phyloP scores from a whole-genome alignment of 2,797 vertebrate species.

The Carduelis carduelis region DNA sequence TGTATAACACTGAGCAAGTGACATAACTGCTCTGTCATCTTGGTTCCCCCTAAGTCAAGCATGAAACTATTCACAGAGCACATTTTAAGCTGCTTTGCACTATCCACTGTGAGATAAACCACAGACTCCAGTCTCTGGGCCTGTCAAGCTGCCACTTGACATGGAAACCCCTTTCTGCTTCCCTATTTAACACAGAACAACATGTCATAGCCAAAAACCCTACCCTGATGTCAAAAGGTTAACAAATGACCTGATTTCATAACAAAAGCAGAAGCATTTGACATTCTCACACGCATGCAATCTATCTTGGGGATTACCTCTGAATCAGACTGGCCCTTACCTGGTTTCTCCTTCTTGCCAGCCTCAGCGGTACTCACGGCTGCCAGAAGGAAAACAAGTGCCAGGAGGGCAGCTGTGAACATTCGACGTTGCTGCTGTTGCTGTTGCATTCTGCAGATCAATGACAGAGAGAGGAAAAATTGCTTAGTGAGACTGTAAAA shows the following conservation, averaged over 20 bases:
- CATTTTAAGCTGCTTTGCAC: neutral
- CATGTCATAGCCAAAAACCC: conserved; percentile 1
- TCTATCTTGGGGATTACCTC: neutral
- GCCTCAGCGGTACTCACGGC: conserved; percentile 72
- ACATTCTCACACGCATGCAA: neutral
- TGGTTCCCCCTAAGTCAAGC: neutral
- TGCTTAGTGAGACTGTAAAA: neutral
- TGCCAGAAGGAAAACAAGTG: conserved; percentile 74
- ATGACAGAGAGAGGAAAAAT: neutral
- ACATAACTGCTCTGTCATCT: neutral
- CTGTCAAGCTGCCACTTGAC: conserved; percentile 6
- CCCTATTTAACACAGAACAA: neutral
- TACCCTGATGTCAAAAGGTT: neutral
- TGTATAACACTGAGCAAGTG: neutral
- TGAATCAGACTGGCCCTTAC: conserved; percentile 41
- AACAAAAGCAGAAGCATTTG: neutral
- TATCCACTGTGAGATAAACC: neutral
- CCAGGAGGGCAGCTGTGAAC: conserved; percentile 72
- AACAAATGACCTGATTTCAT: neutral
- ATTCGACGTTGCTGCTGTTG: conserved; percentile 68
- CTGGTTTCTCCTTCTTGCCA: conserved; percentile 81
- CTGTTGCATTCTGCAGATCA: conserved; percentile 73
- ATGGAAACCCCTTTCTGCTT: neutral
- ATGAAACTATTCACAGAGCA: neutral
- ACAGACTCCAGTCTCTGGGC: neutral